phyloP scores from a whole-genome alignment of 2,113 vertebrate genomes.

The Piprites chloris region DNA sequence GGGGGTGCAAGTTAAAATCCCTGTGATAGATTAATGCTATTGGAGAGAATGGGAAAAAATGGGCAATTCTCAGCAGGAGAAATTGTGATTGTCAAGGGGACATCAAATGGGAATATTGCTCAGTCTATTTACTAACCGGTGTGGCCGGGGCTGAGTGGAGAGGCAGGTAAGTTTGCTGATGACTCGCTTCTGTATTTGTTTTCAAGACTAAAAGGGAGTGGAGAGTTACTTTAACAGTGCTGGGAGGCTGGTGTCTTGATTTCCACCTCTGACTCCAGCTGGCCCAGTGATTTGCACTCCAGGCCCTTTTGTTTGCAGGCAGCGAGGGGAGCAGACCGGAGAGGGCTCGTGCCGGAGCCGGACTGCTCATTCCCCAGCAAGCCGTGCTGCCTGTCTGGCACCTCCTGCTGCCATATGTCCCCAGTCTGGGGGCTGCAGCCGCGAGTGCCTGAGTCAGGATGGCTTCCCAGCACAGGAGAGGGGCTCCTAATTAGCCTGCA shows the following conservation, averaged over 20 bases:
- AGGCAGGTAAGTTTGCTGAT: neutral
- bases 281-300: neutral
- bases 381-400: neutral
- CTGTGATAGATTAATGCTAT: conserved; percentile 23
- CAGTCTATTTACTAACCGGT: neutral
- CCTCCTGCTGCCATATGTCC: neutral
- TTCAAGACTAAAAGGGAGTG: neutral
- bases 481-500: conserved; percentile 8
- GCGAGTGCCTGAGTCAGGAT: neutral
- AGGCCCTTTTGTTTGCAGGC: neutral
- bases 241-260: neutral
- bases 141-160: neutral
- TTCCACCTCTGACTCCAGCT: neutral
- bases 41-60: conserved; percentile 4
- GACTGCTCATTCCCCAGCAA: neutral
- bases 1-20: conserved; percentile 45
- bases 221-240: neutral
- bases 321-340: neutral
- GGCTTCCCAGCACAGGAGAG: neutral
- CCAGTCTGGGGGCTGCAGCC: neutral
- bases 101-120: neutral
- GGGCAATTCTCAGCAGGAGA: neutral
- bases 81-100: neutral
- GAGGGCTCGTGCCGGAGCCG: neutral
- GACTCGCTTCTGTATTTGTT: neutral